These are phyloP conservation scores for Crotalus helleri DNA, from an alignment of 2,113 vertebrate genomes.

Conservation along the genomic window DNA sequence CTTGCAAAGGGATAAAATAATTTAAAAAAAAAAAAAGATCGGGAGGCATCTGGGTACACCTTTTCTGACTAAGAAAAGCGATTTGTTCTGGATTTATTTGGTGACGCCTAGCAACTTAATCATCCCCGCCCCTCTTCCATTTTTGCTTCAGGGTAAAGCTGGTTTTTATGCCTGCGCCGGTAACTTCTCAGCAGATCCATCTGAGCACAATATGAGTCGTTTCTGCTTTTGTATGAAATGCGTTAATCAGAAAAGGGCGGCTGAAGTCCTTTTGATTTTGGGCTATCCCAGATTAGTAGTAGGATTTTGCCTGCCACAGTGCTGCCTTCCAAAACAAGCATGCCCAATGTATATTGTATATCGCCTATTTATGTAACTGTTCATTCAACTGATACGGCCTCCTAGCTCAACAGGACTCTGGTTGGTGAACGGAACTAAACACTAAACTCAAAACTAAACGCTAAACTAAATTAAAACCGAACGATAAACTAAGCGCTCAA, in stretches of 20 bases:
- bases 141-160: neutral
- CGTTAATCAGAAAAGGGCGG: neutral
- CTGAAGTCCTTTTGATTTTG: neutral
- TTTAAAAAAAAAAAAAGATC: no score
- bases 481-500: no score
- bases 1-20: neutral
- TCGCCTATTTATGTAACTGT: neutral
- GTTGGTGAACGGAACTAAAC: neutral
- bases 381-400: neutral
- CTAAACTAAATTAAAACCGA: no score
- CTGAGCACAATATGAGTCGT: neutral
- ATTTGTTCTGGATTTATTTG: neutral
- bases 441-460: neutral
- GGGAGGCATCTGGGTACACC: neutral
- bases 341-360: neutral
- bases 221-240: neutral
- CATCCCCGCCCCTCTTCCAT: neutral
- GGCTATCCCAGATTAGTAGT: neutral
- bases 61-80: neutral
- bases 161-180: neutral
- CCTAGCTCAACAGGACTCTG: neutral
- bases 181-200: neutral
- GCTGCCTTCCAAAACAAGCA: neutral
- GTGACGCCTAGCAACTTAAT: neutral
- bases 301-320: neutral